Conservation (phyloP, 2,113 vertebrate species). For the Neopipo cinnamomea region DNA sequence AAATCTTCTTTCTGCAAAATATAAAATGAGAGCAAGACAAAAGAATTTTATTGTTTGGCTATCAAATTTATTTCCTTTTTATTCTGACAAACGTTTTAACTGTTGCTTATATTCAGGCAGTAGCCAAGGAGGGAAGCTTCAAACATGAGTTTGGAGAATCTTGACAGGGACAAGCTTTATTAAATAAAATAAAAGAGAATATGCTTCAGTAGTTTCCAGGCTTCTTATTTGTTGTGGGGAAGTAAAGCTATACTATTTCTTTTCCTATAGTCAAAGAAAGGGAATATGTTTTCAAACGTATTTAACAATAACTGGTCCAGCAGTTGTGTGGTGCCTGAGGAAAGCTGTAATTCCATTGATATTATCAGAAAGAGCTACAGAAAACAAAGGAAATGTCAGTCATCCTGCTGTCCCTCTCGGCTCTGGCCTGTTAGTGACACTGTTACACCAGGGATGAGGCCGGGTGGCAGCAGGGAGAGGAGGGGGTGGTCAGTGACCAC, state of each 20-base stretch:
- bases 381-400: neutral
- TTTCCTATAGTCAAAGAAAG: neutral
- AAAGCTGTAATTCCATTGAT: neutral
- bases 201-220: neutral
- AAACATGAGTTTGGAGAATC: neutral
- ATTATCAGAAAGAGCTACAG: neutral
- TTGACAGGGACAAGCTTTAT: neutral
- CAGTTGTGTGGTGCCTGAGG: neutral
- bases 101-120: neutral
- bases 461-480: neutral
- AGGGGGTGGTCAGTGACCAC: fast-evolving
- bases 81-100: neutral
- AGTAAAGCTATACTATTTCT: neutral
- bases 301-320: neutral
- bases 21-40: neutral
- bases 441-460: neutral
- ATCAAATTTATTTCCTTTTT: neutral
- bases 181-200: neutral
- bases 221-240: neutral
- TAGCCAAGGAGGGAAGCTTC: neutral
- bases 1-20: neutral
- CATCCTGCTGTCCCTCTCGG: fast-evolving
- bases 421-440: neutral
- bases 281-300: neutral
- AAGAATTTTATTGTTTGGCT: neutral